These are phyloP conservation scores for Chiridota heheva DNA, from an alignment of 35 echinoderm and acorn worm species.

Conservation along the genomic window DNA sequence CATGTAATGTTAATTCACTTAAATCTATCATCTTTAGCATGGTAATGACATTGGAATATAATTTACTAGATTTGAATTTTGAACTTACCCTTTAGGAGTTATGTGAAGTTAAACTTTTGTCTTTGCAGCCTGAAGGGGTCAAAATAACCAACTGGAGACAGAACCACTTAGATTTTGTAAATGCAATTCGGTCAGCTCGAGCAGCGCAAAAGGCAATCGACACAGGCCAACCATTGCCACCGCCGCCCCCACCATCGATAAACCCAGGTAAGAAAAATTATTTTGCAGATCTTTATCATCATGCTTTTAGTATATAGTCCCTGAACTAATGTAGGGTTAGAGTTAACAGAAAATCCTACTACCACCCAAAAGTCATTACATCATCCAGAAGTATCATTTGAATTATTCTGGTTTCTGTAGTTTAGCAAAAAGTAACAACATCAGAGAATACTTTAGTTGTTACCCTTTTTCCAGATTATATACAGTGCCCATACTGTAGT, in stretches of 20 bases:
- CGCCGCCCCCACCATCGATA: conserved; percentile 86
- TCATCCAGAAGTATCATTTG: no score
- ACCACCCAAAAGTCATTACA: no score
- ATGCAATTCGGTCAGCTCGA: conserved; percentile 78
- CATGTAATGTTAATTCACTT: neutral
- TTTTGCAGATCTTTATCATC: neutral
- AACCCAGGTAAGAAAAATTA: conserved; percentile 93
- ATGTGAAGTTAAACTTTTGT: neutral
- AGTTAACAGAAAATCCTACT: no score
- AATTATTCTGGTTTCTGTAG: no score
- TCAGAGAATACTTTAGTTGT: no score
- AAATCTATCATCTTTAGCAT: neutral
- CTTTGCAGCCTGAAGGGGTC: conserved; percentile 45
- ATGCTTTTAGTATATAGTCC: neutral
- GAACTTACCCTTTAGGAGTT: neutral
- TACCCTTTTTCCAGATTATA: conserved; percentile 80
- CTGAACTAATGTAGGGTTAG: no score
- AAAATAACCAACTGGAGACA: conserved; percentile 93
- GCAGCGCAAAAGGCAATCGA: conserved; percentile 59
- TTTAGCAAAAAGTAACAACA: no score
- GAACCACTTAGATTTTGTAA: conserved; percentile 88
- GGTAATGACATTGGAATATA: neutral
- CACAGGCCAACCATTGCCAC: conserved; percentile 87
- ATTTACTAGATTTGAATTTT: neutral
- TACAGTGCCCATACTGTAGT: conserved; percentile 81